These are phyloP conservation scores for Thaumetopoea pityocampa DNA, from an alignment of 1,140 invertebrate species.

Conservation along the genomic window DNA sequence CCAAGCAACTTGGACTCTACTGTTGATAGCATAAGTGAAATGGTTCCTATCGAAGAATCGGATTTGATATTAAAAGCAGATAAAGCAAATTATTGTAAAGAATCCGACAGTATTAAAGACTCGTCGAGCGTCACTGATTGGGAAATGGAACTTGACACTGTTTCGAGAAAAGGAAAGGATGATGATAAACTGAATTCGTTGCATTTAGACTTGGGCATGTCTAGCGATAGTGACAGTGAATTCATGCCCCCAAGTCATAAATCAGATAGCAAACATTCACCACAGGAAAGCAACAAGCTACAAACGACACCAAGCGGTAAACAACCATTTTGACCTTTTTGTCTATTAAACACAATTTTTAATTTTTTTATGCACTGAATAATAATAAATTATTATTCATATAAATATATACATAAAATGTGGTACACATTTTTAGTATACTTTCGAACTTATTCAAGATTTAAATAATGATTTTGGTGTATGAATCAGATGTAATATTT, in stretches of 20 bases:
- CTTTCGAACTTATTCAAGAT: too few relatives aligned
- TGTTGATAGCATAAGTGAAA: slow-evolving; percentile 53
- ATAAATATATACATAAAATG: too few relatives aligned
- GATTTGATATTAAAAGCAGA: slow-evolving; percentile 41
- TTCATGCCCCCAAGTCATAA: slow-evolving; percentile 52
- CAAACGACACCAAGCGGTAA: slow-evolving; percentile 51
- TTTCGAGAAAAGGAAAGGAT: slow-evolving; percentile 64
- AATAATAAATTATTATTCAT: too few relatives aligned
- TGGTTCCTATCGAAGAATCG: slow-evolving; percentile 44
- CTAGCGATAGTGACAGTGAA: slow-evolving; percentile 71
- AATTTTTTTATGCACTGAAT: slow-evolving; percentile 15
- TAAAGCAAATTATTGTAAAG: slow-evolving; percentile 45
- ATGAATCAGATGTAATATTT: too few relatives aligned
- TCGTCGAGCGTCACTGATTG: slow-evolving; percentile 74
- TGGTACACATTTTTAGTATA: too few relatives aligned
- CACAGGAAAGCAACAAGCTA: slow-evolving; percentile 47
- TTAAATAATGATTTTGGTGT: too few relatives aligned
- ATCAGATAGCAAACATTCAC: slow-evolving; percentile 39
- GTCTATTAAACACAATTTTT: too few relatives aligned
- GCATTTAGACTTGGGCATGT: slow-evolving; percentile 70
- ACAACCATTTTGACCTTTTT: slow-evolving; percentile 10
- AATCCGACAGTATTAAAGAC: slow-evolving; percentile 44
- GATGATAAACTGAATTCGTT: slow-evolving; percentile 65
- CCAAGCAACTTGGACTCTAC: slow-evolving; percentile 67
- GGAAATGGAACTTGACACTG: slow-evolving; percentile 77